Base-by-base conservation (phyloP, 2,888 invertebrate species). In the Melanophora roralis region DNA sequence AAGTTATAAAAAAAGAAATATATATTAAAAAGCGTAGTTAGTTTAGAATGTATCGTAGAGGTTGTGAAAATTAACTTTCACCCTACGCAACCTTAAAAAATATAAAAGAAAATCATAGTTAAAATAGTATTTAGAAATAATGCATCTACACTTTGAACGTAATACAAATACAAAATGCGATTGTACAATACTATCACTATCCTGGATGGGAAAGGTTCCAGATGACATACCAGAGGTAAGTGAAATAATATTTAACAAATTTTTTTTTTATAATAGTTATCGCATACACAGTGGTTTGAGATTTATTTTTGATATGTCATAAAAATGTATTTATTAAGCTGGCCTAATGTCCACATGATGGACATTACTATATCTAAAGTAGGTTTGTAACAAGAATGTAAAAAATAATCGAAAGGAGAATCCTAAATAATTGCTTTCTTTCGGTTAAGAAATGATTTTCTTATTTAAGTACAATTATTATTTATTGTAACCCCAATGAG, bases 171-270 rank as follows among this genome's bases (percentile, higher is more conserved):
- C 97, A 85, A 96, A 96, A 91, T 97, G 97, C 91, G 98, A 98
- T 91, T 98, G 97, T 91, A 95, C 96, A 85, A 96, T 98, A 88
- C 92, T 97, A 86, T 96, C 97, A 85, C 92, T 98, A 89, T 97
- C 98, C 86, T 98, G 98, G 98, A 98, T 98, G 98, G 98, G 98
- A 83, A 97, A 98, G 91, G 97, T 98, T 86, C 98, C 98, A 83
- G 98, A 98, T 89, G 96, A 97, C 89, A 92, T 97, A 86, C 97
- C 97, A 45, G 97, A 97, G 94, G 97, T 97, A 84, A 89, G 90
- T 87, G 40, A 0, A 21, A 32, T 27, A 45, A 40, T 21, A 49
- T 36, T 38, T 23, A 21, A 27, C 32, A 45, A 27, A 32, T n/a
- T 27, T 27, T 32, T 8, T 14, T 27, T 27, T 27, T 27, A 5